These are phyloP conservation scores for Caenorhabditis sp. DNA, from an alignment of 2,888 invertebrate species.

Conservation along the genomic window DNA sequence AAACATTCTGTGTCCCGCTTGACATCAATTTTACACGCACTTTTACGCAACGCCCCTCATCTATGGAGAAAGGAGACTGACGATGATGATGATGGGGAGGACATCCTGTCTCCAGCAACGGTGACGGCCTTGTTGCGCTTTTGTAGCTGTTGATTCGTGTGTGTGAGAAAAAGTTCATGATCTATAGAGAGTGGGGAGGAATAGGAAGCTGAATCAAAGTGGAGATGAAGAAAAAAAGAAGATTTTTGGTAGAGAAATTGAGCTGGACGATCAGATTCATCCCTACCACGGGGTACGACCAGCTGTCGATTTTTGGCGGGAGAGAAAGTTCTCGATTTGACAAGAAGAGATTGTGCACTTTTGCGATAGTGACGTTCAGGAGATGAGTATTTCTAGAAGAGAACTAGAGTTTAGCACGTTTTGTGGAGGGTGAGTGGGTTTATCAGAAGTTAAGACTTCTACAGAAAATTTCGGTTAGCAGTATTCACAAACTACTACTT, in stretches of 20 bases:
- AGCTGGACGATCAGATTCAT: slow-evolving; percentile 12
- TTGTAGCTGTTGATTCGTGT: slow-evolving; percentile 25
- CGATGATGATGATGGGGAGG: slow-evolving; percentile 9
- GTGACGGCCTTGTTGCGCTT: slow-evolving; percentile 17
- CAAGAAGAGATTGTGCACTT: slow-evolving; percentile 6
- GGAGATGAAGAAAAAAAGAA: background rate
- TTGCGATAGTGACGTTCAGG: slow-evolving; percentile 18
- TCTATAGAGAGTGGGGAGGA: slow-evolving; percentile 15
- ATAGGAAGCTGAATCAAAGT: background rate
- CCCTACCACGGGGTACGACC: slow-evolving; percentile 35
- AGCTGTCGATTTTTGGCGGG: slow-evolving; percentile 10
- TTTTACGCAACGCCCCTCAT: slow-evolving; percentile 52
- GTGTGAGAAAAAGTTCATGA: slow-evolving; percentile 42
- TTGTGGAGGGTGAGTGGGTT: background rate
- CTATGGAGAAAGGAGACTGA: slow-evolving; percentile 12
- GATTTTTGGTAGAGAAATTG: background rate
- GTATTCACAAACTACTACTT: background rate
- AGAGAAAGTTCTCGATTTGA: background rate
- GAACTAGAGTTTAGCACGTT: slow-evolving; percentile 12
- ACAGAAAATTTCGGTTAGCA: background rate
- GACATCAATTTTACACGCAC: slow-evolving; percentile 60
- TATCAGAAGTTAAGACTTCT: background rate
- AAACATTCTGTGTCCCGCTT: slow-evolving; percentile 23
- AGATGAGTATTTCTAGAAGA: slow-evolving; percentile 19
- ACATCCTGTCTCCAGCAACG: slow-evolving; percentile 21